Evolutionary conservation across 2,797 vertebrate species (phyloP).

Genomic region (Anisognathus igniventris): DNA sequence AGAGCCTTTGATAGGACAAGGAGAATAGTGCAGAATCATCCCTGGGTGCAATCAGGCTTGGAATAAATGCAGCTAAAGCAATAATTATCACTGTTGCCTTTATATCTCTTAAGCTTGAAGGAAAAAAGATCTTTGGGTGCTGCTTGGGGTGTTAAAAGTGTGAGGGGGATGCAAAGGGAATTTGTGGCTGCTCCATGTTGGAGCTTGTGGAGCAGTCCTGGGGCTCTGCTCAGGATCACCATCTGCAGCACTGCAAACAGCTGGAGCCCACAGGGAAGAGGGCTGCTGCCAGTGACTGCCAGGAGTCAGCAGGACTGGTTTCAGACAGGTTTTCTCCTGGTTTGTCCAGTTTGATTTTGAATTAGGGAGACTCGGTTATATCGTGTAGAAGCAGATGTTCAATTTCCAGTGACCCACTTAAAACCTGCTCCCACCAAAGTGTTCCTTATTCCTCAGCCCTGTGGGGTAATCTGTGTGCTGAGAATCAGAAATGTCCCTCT

Average conservation of each 20-base stretch:
- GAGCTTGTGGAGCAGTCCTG: neutral
- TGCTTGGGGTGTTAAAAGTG: neutral
- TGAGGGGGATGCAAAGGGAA: neutral
- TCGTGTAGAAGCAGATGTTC: neutral
- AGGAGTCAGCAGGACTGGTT: neutral
- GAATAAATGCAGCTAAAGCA: neutral
- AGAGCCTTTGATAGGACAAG: neutral
- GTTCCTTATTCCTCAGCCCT: neutral
- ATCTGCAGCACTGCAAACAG: neutral
- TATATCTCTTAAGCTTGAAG: neutral
- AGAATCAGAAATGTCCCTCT: neutral
- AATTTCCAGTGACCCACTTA: neutral
- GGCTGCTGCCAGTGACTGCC: neutral
- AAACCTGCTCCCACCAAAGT: neutral
- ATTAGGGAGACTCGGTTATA: neutral
- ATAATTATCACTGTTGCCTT: neutral
- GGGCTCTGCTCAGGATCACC: neutral
- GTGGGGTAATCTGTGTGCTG: neutral
- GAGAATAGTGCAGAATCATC: neutral
- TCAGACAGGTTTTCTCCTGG: neutral
- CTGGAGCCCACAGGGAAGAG: neutral
- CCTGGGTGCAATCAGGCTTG: neutral
- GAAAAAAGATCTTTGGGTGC: neutral
- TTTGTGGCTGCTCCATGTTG: neutral
- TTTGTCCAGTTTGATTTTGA: neutral